Percentiles rank a stretch among this genome's conserved stretches.
Evolutionary conservation across 1,140 invertebrate species (phyloP).

Genomic region (Caenorhabditis briggsae): DNA sequence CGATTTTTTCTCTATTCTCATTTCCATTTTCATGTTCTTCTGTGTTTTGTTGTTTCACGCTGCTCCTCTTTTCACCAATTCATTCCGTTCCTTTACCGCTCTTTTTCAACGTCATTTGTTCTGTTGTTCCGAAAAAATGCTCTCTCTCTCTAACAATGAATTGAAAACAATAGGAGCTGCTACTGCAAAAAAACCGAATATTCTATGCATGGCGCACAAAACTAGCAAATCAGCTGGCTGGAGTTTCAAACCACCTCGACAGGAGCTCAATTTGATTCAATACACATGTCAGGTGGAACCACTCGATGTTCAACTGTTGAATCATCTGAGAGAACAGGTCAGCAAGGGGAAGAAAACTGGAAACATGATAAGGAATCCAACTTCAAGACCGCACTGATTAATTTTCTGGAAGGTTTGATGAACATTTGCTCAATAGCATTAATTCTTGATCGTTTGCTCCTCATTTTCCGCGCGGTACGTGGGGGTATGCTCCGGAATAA

Average conservation of each 20-base stretch:
- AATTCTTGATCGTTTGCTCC: constrained; percentile 30
- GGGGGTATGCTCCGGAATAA: constrained; percentile 22
- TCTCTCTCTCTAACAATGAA: constrained; percentile 9
- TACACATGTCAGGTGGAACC: constrained; percentile 56
- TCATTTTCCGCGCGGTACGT: background rate
- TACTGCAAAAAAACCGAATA: constrained; percentile 2
- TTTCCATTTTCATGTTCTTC: constrained; percentile 5
- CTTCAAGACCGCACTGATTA: background rate
- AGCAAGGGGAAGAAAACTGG: background rate
- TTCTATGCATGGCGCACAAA: constrained; percentile 59
- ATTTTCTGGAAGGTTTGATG: background rate
- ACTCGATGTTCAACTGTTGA: constrained; percentile 47
- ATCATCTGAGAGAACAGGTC: constrained; percentile 60
- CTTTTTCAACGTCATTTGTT: constrained; percentile 43
- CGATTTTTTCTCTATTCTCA: too few species aligned
- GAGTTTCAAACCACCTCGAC: constrained; percentile 58
- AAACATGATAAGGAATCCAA: background rate
- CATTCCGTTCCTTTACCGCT: constrained; percentile 6
- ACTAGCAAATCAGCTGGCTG: constrained; percentile 59
- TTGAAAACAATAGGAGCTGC: constrained; percentile 43
- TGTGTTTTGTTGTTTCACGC: constrained; percentile 13
- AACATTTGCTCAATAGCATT: constrained; percentile 8
- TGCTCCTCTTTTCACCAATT: too few species aligned
- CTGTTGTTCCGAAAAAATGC: background rate
- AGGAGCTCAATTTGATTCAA: constrained; percentile 48